Evolutionary conservation across 2,113 vertebrate genomes (phyloP).

Genomic region (Neotragus pygmaeus): DNA sequence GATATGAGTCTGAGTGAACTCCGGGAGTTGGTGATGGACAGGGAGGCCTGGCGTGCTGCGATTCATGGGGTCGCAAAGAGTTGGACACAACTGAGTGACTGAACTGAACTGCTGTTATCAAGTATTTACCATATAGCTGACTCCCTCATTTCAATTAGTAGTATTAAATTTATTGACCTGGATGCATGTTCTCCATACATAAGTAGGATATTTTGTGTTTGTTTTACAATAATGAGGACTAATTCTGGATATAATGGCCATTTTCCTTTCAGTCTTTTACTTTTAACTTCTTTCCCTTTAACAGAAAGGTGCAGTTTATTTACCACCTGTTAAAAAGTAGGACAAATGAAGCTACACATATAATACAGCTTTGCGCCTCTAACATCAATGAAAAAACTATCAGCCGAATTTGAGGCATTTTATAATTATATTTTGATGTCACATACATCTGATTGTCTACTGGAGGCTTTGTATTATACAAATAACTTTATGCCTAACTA

Average conservation of each 20-base stretch:
- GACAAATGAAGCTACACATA: background rate
- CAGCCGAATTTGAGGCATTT: background rate
- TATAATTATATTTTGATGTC: background rate
- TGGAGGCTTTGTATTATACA: background rate
- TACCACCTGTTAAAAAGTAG: background rate
- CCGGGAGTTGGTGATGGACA: no score
- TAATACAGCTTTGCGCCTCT: background rate
- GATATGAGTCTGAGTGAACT: no score
- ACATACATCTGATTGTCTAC: background rate
- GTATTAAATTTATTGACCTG: background rate
- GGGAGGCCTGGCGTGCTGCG: no score
- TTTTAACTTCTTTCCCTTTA: background rate
- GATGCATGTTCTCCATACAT: background rate
- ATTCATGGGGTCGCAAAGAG: no score
- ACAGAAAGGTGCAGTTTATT: background rate
- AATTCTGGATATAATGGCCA: background rate
- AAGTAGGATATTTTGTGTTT: background rate
- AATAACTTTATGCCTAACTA: background rate
- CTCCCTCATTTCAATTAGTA: background rate
- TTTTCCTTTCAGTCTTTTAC: background rate
- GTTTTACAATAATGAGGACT: background rate
- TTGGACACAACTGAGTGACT: fast-evolving
- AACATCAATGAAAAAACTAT: background rate
- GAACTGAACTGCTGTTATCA: background rate
- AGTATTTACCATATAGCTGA: background rate